phyloP scores from a whole-genome alignment of 2,113 vertebrate genomes.

The Atherinomorus stipes region DNA sequence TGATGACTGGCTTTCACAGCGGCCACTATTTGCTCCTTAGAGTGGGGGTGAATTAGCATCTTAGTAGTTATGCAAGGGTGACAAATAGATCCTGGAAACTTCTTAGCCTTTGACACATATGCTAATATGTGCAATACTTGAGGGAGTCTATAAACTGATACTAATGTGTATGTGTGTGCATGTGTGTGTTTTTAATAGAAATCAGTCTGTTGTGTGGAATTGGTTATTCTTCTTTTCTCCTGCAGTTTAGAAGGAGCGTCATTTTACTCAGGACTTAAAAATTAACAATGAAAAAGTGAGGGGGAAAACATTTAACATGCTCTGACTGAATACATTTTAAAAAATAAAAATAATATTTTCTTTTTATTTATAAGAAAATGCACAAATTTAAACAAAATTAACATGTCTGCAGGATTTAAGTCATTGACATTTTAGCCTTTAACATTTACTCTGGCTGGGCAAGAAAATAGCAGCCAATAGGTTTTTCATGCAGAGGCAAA shows the following conservation, averaged over 20 bases:
- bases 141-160: slow-evolving; percentile 26
- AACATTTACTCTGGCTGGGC: too few species aligned
- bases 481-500: too few species aligned
- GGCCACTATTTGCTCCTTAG: slow-evolving; percentile 57
- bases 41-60: slow-evolving; percentile 55
- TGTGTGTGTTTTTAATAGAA: too few species aligned
- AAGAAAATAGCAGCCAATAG: too few species aligned
- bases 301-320: too few species aligned
- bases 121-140: slow-evolving; percentile 21
- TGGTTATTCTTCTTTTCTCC: not conserved
- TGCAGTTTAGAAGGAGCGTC: not conserved
- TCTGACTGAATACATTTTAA: too few species aligned
- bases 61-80: slow-evolving; percentile 55
- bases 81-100: slow-evolving; percentile 53
- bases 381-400: not conserved
- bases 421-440: too few species aligned
- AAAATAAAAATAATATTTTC: too few species aligned
- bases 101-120: slow-evolving; percentile 53
- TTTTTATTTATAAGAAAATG: not conserved
- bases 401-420: too few species aligned
- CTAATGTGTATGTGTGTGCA: slow-evolving; percentile 11
- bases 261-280: too few species aligned
- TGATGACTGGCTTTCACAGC: slow-evolving; percentile 51
- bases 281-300: too few species aligned
- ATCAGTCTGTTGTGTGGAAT: not conserved